phyloP scores from a whole-genome alignment of 2,888 invertebrate species.

The Resseliella maxima region DNA sequence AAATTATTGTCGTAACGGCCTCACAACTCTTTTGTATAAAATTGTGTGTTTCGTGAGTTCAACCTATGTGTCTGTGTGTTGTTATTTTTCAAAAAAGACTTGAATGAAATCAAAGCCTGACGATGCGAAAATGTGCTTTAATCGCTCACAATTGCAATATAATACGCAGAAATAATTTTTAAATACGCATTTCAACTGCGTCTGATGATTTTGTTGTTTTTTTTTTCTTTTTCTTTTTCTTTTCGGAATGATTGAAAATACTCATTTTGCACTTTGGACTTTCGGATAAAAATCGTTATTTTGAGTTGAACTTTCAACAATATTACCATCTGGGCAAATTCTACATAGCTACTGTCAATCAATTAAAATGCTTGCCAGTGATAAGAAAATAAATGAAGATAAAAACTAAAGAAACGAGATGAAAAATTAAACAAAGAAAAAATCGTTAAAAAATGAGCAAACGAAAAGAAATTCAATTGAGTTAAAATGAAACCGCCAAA shows the following conservation, averaged over 20 bases:
- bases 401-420: too few relatives aligned
- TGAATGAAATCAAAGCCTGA: neutral
- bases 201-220: neutral
- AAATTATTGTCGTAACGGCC: constrained; percentile 28
- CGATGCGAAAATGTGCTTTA: neutral
- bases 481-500: too few relatives aligned
- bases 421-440: too few relatives aligned
- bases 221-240: too few relatives aligned
- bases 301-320: neutral
- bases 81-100: neutral
- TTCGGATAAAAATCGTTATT: neutral
- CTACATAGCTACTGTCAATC: neutral
- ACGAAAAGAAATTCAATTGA: too few relatives aligned
- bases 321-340: neutral
- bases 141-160: neutral
- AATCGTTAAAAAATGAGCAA: too few relatives aligned
- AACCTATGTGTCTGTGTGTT: too few relatives aligned
- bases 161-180: constrained; percentile 19
- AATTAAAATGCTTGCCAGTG: too few relatives aligned
- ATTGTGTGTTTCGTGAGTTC: neutral
- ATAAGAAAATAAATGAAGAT: too few relatives aligned
- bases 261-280: neutral
- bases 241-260: neutral
- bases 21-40: neutral
- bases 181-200: constrained; percentile 38